Conservation (phyloP, 1,140 invertebrate species). For the Holcopasites calliopsidis region DNA sequence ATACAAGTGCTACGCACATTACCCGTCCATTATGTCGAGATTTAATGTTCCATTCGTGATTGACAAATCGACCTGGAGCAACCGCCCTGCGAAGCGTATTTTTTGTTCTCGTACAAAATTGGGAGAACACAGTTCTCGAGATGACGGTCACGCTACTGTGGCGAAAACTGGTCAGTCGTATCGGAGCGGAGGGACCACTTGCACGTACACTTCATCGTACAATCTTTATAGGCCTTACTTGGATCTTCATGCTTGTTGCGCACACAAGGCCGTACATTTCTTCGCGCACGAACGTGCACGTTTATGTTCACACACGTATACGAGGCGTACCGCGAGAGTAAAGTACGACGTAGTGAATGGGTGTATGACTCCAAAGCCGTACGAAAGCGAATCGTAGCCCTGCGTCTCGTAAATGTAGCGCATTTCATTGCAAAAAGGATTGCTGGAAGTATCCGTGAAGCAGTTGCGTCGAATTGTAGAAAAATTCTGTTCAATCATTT, state of each 20-base stretch:
- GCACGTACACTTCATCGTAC: constrained; percentile 33
- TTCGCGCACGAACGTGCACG: not conserved
- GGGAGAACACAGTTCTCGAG: not conserved
- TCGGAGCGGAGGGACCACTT: constrained; percentile 30
- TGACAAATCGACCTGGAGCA: no score
- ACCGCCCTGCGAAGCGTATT: no score
- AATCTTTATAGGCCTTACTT: constrained; percentile 39
- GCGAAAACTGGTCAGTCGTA: constrained; percentile 36
- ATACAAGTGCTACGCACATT: no score
- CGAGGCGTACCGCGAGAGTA: constrained; percentile 1
- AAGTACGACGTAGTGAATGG: constrained; percentile 34
- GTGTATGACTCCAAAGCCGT: constrained; percentile 39
- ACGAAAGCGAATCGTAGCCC: not conserved
- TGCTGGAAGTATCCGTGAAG: no score
- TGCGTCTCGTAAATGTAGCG: no score
- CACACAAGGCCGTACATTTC: constrained; percentile 56
- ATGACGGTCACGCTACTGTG: constrained; percentile 19
- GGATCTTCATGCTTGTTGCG: constrained; percentile 56
- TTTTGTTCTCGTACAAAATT: no score
- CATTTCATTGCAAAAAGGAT: not conserved
- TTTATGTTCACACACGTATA: no score
- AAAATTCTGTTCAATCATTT: no score
- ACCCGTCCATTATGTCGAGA: no score
- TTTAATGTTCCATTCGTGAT: no score
- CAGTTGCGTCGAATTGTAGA: no score